Percentiles rank a stretch among this genome's conserved stretches.
These are phyloP conservation scores for Pachydiplax longipennis DNA, from an alignment of 2,888 invertebrate species.

Conservation along the genomic window DNA sequence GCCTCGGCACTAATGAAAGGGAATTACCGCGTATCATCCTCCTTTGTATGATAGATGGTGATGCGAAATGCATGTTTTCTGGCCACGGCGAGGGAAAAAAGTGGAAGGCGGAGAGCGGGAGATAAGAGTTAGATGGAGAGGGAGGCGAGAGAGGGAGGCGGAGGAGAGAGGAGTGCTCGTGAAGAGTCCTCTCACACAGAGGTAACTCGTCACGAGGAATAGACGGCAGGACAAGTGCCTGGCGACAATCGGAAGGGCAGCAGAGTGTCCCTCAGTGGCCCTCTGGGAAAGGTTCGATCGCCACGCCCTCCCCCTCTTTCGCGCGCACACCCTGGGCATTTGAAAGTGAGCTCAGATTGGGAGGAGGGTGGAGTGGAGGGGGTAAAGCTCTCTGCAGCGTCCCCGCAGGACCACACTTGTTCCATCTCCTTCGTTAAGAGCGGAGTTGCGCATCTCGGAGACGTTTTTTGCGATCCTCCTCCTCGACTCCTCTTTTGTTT, in stretches of 20 bases:
- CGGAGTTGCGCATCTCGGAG: not conserved
- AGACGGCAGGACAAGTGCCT: not conserved
- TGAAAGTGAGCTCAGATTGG: constrained; percentile 15
- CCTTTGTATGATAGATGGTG: constrained; percentile 15
- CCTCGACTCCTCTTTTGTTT: not conserved
- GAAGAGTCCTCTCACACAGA: not conserved
- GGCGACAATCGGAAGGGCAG: not conserved
- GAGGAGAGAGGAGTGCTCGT: not conserved
- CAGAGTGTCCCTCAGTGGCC: not conserved
- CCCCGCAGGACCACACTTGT: constrained; percentile 26
- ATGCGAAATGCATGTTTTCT: constrained; percentile 30
- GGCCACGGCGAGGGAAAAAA: not conserved
- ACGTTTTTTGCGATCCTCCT: not conserved
- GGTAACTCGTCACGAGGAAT: not conserved
- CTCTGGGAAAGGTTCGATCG: not conserved
- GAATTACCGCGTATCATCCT: not conserved
- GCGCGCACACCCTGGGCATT: not conserved
- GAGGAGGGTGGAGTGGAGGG: not conserved
- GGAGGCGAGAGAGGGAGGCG: not conserved
- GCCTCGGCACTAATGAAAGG: not conserved
- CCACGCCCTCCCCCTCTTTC: not conserved
- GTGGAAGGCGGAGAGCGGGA: not conserved
- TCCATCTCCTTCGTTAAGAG: constrained; percentile 11
- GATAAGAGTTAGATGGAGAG: not conserved
- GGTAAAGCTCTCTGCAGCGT: constrained; percentile 2